A percentile compares a stretch with the other conserved stretches of the same genome.
phyloP scores from a whole-genome alignment of 2,113 vertebrate genomes.

The Ameiurus melas region DNA sequence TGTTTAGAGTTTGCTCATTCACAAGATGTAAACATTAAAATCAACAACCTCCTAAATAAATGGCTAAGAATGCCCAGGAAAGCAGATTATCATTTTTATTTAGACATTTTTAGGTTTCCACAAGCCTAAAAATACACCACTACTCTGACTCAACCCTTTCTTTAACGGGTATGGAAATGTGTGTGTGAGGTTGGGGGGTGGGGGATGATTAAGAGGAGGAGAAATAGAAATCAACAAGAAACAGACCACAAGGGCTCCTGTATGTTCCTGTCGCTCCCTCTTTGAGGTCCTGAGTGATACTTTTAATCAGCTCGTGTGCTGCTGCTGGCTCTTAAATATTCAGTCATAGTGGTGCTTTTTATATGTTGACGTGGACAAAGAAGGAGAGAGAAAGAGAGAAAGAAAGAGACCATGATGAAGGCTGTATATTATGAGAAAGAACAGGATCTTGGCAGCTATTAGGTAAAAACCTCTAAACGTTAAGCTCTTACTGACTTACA shows the following conservation, averaged over 20 bases:
- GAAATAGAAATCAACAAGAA: background rate
- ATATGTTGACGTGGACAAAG: background rate
- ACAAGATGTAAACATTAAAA: background rate
- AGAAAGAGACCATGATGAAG: background rate
- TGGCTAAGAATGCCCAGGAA: background rate
- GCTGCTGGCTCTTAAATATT: conserved; percentile 23
- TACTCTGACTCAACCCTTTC: conserved; percentile 20
- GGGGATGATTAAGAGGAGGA: background rate
- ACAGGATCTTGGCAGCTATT: background rate
- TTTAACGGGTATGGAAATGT: background rate
- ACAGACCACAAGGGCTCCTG: background rate
- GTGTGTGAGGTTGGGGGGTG: background rate
- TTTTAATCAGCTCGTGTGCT: conserved; percentile 31
- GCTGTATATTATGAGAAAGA: conserved; percentile 7
- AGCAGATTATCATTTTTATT: conserved; percentile 28
- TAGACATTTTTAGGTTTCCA: conserved; percentile 47
- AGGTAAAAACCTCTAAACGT: conserved; percentile 1
- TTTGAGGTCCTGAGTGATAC: conserved; percentile 20
- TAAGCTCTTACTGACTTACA: background rate
- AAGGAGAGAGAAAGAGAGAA: background rate
- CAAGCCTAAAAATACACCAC: conserved; percentile 48
- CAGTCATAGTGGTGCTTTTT: conserved; percentile 2
- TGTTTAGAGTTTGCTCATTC: background rate
- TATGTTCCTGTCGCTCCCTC: background rate
- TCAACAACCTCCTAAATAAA: background rate